A percentile compares a stretch with the other conserved stretches of the same genome.
Conservation (phyloP, 2,888 invertebrate species). For the Sclerodermus sp. region DNA sequence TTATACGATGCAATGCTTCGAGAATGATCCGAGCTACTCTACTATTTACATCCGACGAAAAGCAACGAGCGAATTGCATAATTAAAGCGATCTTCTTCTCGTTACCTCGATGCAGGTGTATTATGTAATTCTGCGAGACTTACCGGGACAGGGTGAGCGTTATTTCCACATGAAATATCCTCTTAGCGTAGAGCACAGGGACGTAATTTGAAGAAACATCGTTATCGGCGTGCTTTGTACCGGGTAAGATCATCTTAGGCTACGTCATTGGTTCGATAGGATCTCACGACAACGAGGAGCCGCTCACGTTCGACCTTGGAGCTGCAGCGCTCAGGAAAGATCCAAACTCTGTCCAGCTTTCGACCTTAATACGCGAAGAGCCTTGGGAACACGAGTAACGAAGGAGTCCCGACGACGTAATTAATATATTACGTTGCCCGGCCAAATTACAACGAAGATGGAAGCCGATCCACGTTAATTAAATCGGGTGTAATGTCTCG, state of each 20-base stretch:
- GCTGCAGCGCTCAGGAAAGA: slow-evolving; percentile 11
- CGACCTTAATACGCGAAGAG: slow-evolving; percentile 11
- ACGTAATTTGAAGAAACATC: too few species aligned
- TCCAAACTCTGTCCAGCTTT: slow-evolving; percentile 8
- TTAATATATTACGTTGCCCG: background rate
- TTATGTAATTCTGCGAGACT: too few species aligned
- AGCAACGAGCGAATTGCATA: too few species aligned
- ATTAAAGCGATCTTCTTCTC: too few species aligned
- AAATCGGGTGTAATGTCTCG: slow-evolving; percentile 10
- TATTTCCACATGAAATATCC: too few species aligned
- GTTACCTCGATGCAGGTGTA: too few species aligned
- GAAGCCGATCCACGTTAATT: slow-evolving; percentile 2
- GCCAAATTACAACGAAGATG: slow-evolving; percentile 14
- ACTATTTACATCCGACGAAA: too few species aligned
- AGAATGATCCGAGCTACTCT: too few species aligned
- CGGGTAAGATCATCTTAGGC: slow-evolving; percentile 25
- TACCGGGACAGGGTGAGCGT: too few species aligned
- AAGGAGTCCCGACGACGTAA: background rate
- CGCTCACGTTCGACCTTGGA: slow-evolving; percentile 29
- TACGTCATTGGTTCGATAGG: slow-evolving; percentile 31
- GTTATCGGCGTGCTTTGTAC: slow-evolving; percentile 11
- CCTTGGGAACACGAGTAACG: slow-evolving; percentile 7
- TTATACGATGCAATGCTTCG: background rate
- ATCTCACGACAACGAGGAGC: slow-evolving; percentile 31
- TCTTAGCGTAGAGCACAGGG: too few species aligned